phyloP scores from a whole-genome alignment of 2,797 vertebrate species.

The Bufotes viridis region DNA sequence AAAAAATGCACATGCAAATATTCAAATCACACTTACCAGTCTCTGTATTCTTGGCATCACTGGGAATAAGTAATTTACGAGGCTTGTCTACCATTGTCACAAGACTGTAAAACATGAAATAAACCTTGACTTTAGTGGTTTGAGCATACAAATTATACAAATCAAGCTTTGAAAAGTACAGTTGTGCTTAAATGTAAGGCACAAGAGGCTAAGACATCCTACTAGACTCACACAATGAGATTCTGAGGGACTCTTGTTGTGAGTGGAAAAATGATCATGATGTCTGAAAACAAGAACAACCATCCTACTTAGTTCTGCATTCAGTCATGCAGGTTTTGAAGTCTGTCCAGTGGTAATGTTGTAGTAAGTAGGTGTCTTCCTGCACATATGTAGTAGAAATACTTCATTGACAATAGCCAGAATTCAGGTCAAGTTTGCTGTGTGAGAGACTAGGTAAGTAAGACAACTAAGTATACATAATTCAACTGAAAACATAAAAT shows the following conservation, averaged over 20 bases:
- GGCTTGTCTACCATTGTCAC: slow-evolving; percentile 33
- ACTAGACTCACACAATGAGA: neutral
- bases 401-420: neutral
- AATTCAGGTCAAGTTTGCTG: neutral
- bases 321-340: neutral
- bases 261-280: neutral
- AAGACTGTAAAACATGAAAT: slow-evolving; percentile 42
- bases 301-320: neutral
- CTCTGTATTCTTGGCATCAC: slow-evolving; percentile 58
- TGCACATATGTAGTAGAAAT: neutral
- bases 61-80: slow-evolving; percentile 32
- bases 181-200: neutral
- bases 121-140: slow-evolving; percentile 2
- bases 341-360: neutral
- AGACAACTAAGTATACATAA: no score
- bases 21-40: slow-evolving; percentile 50
- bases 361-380: neutral
- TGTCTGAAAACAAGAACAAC: neutral
- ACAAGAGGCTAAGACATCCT: neutral
- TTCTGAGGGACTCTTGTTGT: neutral
- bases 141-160: neutral
- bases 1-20: neutral
- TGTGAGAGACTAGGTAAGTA: neutral
- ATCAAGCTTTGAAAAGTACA: neutral
- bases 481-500: no score